Evolutionary conservation across 2,113 vertebrate genomes (phyloP).

Genomic region (Xyliphius kryptos): DNA sequence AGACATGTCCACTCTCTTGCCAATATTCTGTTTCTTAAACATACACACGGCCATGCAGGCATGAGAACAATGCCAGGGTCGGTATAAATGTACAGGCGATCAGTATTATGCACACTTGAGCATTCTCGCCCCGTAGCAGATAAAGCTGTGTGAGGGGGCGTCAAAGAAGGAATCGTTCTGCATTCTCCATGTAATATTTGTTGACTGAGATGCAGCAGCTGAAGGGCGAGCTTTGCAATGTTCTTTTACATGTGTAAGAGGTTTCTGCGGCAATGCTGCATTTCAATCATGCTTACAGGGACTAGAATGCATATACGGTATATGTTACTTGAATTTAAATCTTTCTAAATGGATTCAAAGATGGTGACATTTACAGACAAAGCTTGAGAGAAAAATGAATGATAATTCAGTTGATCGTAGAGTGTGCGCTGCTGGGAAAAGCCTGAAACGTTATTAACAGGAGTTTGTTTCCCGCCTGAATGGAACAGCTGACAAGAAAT

Average conservation of each 20-base stretch:
- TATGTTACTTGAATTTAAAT: background rate
- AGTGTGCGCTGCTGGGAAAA: no score
- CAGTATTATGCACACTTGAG: background rate
- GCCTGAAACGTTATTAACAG: no score
- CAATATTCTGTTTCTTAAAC: background rate
- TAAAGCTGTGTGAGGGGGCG: slow-evolving; percentile 10
- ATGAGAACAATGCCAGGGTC: slow-evolving; percentile 27
- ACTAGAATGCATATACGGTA: slow-evolving; percentile 11
- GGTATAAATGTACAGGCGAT: slow-evolving; percentile 3
- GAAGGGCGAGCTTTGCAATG: no score
- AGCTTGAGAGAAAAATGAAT: slow-evolving; percentile 57
- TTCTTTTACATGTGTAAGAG: no score
- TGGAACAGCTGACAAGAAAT: no score
- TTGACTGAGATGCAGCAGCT: slow-evolving; percentile 18
- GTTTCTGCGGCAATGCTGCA: no score
- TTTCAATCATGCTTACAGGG: background rate
- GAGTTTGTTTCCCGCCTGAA: no score
- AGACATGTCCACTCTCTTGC: slow-evolving; percentile 18
- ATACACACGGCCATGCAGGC: slow-evolving; percentile 2
- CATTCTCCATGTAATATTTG: slow-evolving; percentile 9
- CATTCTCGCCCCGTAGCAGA: slow-evolving; percentile 13
- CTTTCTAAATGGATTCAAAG: background rate
- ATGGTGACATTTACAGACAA: slow-evolving; percentile 14
- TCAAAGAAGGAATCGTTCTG: slow-evolving; percentile 11
- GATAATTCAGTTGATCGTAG: slow-evolving; percentile 54